Evolutionary conservation across 2,797 vertebrate species (phyloP).

Genomic region (Rhynchonycteris naso): DNA sequence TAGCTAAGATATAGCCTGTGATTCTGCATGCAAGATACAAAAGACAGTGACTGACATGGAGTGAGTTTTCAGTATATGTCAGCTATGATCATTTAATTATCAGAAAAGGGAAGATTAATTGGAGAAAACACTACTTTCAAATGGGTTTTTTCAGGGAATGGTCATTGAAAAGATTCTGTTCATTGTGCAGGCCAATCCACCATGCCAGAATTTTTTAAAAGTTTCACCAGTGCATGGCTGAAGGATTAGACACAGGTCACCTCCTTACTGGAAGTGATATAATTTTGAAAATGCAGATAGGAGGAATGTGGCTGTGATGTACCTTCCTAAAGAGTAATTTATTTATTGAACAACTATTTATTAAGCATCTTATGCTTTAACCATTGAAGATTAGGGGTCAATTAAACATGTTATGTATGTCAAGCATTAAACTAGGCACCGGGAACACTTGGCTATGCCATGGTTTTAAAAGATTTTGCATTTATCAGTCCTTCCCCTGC

Average conservation of each 20-base stretch:
- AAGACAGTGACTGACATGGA: not conserved
- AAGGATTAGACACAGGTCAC: not conserved
- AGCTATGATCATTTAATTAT: not conserved
- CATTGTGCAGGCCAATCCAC: not conserved
- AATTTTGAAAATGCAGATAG: not conserved
- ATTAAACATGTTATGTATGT: not conserved
- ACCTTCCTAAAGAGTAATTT: not conserved
- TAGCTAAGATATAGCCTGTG: not conserved
- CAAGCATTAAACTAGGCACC: not conserved
- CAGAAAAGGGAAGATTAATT: not conserved
- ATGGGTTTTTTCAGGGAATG: not conserved
- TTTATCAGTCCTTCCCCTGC: not conserved
- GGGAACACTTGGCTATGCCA: not conserved
- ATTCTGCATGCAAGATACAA: not conserved
- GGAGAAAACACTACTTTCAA: not conserved
- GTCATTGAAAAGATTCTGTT: not conserved
- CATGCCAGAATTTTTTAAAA: not conserved
- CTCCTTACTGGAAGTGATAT: not conserved
- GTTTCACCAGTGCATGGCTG: too few species aligned
- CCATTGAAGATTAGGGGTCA: not conserved
- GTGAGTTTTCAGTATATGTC: not conserved
- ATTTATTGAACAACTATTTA: not conserved
- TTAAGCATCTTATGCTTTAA: not conserved
- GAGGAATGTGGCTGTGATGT: not conserved
- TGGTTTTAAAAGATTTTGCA: not conserved